phyloP scores from a whole-genome alignment of 1,140 invertebrate genomes.

The Danaus melanippus region DNA sequence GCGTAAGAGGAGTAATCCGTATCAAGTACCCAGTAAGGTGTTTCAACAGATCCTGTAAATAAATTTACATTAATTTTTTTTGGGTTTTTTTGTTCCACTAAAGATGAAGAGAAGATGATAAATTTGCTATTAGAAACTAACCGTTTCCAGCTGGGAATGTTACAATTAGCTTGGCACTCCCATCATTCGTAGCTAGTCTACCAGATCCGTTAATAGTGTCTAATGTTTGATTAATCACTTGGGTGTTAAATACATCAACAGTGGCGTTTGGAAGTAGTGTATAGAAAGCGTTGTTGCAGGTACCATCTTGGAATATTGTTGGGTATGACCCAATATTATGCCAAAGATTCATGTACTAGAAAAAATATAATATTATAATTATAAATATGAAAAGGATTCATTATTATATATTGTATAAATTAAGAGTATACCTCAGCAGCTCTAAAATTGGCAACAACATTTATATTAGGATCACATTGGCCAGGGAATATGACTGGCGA shows the following conservation, averaged over 20 bases:
- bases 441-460: constrained; percentile 31
- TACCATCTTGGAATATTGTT: constrained; percentile 34
- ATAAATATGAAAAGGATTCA: too few relatives aligned
- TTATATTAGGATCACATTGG: constrained; percentile 37
- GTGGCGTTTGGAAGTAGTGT: constrained; percentile 3
- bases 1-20: constrained; percentile 51
- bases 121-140: too few relatives aligned
- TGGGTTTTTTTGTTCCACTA: too few relatives aligned
- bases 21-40: constrained; percentile 61
- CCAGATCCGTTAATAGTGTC: constrained; percentile 30
- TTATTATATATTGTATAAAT: too few relatives aligned
- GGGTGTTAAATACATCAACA: constrained; percentile 30
- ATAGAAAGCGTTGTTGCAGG: constrained; percentile 35
- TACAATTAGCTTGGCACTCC: constrained; percentile 27
- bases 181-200: constrained; percentile 21
- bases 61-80: not conserved
- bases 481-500: constrained; percentile 37
- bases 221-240: constrained; percentile 29
- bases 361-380: constrained; percentile 19
- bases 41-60: constrained; percentile 27
- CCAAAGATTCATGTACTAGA: constrained; percentile 52
- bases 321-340: constrained; percentile 50
- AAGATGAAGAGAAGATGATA: too few relatives aligned
- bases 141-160: constrained; percentile 21
- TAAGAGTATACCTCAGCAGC: constrained; percentile 20